Evolutionary conservation across 2,888 invertebrate genomes (phyloP).

Genomic region (Caradrina clavipalpis): DNA sequence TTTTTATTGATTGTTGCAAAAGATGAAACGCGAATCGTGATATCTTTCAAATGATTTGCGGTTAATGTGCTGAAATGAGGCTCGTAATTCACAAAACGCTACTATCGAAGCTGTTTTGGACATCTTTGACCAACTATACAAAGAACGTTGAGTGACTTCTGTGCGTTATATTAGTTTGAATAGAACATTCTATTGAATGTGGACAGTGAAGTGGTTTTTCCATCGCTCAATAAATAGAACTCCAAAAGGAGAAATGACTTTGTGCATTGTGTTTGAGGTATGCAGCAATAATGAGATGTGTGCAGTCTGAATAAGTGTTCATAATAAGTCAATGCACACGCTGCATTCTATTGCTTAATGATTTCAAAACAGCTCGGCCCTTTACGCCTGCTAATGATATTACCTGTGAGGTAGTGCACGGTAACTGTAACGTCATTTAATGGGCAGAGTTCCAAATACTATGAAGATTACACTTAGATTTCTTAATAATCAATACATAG

Average conservation of each 20-base stretch:
- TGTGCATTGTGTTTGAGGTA: slow-evolving; percentile 29
- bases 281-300: slow-evolving; percentile 19
- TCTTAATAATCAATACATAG: background rate
- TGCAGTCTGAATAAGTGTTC: slow-evolving; percentile 22
- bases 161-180: slow-evolving; percentile 18
- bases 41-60: slow-evolving; percentile 18
- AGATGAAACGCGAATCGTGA: slow-evolving; percentile 17
- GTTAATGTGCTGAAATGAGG: slow-evolving; percentile 12
- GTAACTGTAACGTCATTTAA: background rate
- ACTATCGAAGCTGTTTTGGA: background rate
- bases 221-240: slow-evolving; percentile 6
- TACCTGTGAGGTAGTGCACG: background rate
- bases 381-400: background rate
- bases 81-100: background rate
- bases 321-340: slow-evolving; percentile 34
- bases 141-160: slow-evolving; percentile 22
- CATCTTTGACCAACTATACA: background rate
- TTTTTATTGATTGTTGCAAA: slow-evolving; percentile 61
- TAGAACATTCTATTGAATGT: slow-evolving; percentile 20
- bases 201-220: slow-evolving; percentile 9
- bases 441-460: slow-evolving; percentile 6
- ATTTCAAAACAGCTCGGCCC: background rate
- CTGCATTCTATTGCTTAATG: slow-evolving; percentile 10
- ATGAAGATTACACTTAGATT: background rate
- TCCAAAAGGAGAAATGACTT: slow-evolving; percentile 12